Evolutionary conservation across 2,797 vertebrate genomes (phyloP), one percentile per base, ranked within the genome.

Genomic region (Chiropotes sagulatus): DNA sequence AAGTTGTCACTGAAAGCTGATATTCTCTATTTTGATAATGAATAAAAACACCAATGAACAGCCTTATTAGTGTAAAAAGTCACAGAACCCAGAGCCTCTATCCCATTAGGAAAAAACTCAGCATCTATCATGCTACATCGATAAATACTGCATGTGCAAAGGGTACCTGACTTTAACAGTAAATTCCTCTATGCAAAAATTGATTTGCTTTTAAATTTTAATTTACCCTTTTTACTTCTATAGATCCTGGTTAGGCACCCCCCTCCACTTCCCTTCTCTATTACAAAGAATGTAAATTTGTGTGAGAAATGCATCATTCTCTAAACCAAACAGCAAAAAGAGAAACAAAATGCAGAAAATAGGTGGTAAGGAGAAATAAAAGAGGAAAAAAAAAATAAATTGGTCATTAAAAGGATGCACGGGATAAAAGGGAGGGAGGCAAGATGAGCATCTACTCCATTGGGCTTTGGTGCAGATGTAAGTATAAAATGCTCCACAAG

Each of bases 401-500:
- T 98, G 98, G 88, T 98, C 97, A 94, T 99, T 98, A 98, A 98
- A 98, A 97, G 97, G 96, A 89, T 98, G 96, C 98, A 96, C 97
- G 95, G 97, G 98, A 98, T 98, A 98, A 98, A 90, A 92, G 97
- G 90, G 36, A 94, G 52, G 84, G 94, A 92, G 72, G 96, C 91
- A 50, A 73, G 97, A 86, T 33, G 93, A 97, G 93, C 96, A 80
- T 98, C 97, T 97, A 12, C 41, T 96, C 72, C 96, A 98, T 97
- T 96, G 98, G 98, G 98, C 98, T 98, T 98, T 0, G 36, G 98
- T 97, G 98, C 22, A 98, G 98, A 98, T 99, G 98, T 99, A 99
- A 99, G 98, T 99, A 98, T 99, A 99, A 99, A 99, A 99, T 98
- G 99, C 98, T 99, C 98, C 99, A 98, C 99, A 99, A 99, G 99